Percentiles rank a stretch among this genome's conserved stretches.
Evolutionary conservation across 1,140 invertebrate genomes (phyloP).

Genomic region (Drosophila fuyamai): DNA sequence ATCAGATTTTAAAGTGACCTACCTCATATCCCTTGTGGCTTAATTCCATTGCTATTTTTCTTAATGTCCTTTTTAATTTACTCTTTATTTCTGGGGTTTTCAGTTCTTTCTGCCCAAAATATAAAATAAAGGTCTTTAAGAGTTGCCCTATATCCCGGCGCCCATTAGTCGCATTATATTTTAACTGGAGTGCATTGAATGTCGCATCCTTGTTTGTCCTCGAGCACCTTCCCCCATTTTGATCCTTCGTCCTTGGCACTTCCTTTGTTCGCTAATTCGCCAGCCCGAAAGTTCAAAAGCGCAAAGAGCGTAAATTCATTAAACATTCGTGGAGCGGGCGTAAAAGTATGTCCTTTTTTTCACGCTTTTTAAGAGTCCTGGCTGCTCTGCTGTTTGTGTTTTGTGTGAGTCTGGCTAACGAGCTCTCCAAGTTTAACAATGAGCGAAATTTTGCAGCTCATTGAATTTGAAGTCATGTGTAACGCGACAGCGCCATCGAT

Average conservation of each 20-base stretch:
- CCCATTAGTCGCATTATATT: not conserved
- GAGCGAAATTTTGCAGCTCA: conserved; percentile 80
- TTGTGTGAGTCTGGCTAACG: conserved; percentile 63
- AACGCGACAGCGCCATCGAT: conserved; percentile 43
- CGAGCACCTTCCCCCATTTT: conserved; percentile 7
- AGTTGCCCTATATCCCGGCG: no score
- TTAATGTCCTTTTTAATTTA: no score
- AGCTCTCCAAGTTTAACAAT: conserved; percentile 79
- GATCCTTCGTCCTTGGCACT: conserved; percentile 8
- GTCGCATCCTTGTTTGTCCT: conserved; percentile 19
- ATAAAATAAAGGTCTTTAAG: no score
- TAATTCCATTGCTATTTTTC: no score
- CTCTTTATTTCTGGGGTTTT: no score
- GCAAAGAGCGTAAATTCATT: conserved; percentile 78
- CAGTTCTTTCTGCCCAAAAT: no score
- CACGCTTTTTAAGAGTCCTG: conserved; percentile 15
- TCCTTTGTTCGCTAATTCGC: conserved; percentile 30
- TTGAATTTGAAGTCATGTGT: conserved; percentile 83
- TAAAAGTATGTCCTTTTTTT: conserved; percentile 53
- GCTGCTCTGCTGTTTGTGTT: conserved; percentile 9
- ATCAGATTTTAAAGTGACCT: no score
- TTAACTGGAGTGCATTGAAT: conserved; percentile 23
- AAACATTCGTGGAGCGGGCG: conserved; percentile 61
- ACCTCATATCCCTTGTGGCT: no score
- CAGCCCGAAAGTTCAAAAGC: conserved; percentile 63